A percentile compares a stretch with the other conserved stretches of the same genome.
Conservation (phyloP, 2,113 vertebrate species). For the Arothron firmamentum region DNA sequence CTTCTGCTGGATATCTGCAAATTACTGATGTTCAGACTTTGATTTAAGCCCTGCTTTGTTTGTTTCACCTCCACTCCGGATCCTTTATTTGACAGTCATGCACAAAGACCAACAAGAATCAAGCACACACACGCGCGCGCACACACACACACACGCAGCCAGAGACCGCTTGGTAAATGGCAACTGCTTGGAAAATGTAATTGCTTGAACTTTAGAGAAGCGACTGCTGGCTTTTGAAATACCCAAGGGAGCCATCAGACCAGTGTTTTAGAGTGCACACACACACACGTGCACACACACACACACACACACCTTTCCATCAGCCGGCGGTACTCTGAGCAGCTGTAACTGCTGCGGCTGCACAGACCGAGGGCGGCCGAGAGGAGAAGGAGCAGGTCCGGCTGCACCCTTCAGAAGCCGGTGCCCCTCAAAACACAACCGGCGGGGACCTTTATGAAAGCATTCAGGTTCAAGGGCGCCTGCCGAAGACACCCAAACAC, state of each 20-base stretch:
- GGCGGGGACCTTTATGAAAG: too few species aligned
- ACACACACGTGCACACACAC: constrained; percentile 23
- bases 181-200: constrained; percentile 60
- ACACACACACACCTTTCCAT: constrained; percentile 48
- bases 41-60: too few species aligned
- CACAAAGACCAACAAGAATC: constrained; percentile 33
- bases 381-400: neutral
- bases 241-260: constrained; percentile 61
- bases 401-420: too few species aligned
- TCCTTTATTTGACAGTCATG: neutral
- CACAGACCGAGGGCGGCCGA: neutral
- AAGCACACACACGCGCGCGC: constrained; percentile 25
- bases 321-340: constrained; percentile 62
- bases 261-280: constrained; percentile 50
- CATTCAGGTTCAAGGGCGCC: too few species aligned
- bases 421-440: too few species aligned
- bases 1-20: too few species aligned
- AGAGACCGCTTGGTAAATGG: too few species aligned
- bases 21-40: too few species aligned
- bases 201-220: constrained; percentile 71
- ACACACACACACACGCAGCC: constrained; percentile 9
- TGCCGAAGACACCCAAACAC: too few species aligned
- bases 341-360: constrained; percentile 59
- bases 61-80: too few species aligned
- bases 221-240: constrained; percentile 56